These are phyloP conservation scores for Virgularia gustaviana DNA, from an alignment of 92 coral and sea anemone genomes.

Conservation along the genomic window DNA sequence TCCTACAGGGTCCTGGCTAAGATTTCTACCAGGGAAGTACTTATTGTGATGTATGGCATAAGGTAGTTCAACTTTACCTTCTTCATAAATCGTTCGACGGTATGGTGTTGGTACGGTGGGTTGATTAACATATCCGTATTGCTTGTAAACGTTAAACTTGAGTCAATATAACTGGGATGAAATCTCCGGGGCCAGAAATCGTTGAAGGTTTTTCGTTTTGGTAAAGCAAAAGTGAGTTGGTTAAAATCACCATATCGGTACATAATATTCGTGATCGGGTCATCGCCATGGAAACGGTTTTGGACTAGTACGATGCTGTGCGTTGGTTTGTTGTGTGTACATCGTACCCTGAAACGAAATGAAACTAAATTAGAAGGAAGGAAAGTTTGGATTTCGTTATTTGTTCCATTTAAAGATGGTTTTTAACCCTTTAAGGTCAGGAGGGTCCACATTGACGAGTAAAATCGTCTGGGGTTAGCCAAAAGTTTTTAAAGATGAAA, in stretches of 20 bases:
- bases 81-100: conserved; percentile 64
- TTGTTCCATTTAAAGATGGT: not conserved
- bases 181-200: conserved; percentile 81
- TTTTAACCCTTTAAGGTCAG: too few relatives aligned
- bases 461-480: too few relatives aligned
- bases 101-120: conserved; percentile 58
- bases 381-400: not conserved
- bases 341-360: conserved; percentile 1
- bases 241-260: conserved; percentile 91
- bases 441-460: too few relatives aligned
- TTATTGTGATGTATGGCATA: not conserved
- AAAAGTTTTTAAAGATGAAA: too few relatives aligned
- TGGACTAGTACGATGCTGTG: conserved; percentile 57
- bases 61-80: conserved; percentile 61
- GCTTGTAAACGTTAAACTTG: conserved; percentile 54
- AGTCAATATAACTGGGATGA: conserved; percentile 82
- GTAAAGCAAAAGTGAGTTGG: conserved; percentile 79
- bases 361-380: not conserved
- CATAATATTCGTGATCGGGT: conserved; percentile 71
- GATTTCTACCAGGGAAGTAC: too few relatives aligned
- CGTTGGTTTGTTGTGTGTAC: conserved; percentile 40
- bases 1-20: too few relatives aligned
- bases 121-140: conserved; percentile 61
- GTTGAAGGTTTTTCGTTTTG: conserved; percentile 68
- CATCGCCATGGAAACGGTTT: conserved; percentile 69